Evolutionary conservation across 2,113 vertebrate genomes (phyloP).

Genomic region (Prinia subflava): DNA sequence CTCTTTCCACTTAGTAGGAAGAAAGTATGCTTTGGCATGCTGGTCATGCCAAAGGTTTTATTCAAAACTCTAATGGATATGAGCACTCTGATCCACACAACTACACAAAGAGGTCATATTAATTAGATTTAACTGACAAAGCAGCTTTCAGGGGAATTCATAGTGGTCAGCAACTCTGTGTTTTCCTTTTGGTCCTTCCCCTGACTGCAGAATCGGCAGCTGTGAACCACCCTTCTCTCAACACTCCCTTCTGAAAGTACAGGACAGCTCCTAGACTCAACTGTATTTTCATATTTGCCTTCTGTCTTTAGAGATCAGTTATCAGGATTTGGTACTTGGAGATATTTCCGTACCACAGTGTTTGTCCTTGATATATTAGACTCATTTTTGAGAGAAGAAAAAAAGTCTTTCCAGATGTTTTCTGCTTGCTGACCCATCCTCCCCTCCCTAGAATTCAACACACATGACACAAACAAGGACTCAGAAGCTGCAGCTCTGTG

Average conservation of each 20-base stretch:
- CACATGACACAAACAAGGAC: background rate
- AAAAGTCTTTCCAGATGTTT: background rate
- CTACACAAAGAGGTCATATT: background rate
- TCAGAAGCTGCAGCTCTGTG: background rate
- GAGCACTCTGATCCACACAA: background rate
- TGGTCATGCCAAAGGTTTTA: background rate
- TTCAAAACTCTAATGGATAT: background rate
- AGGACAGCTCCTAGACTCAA: background rate
- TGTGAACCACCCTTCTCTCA: background rate
- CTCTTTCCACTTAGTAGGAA: background rate
- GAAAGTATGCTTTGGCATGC: background rate
- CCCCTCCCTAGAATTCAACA: background rate
- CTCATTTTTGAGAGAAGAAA: background rate
- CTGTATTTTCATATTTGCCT: background rate
- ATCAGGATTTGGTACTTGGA: background rate
- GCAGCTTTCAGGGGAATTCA: background rate
- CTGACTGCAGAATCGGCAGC: background rate
- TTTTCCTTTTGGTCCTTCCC: background rate
- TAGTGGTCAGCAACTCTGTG: rapidly evolving
- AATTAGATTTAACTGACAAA: background rate
- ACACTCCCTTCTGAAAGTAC: background rate
- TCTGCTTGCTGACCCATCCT: background rate
- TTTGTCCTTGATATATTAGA: background rate
- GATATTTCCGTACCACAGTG: background rate
- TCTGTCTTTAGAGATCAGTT: background rate